phyloP scores from a whole-genome alignment of 2,888 invertebrate species.

The Gonocerus acuteangulatus region DNA sequence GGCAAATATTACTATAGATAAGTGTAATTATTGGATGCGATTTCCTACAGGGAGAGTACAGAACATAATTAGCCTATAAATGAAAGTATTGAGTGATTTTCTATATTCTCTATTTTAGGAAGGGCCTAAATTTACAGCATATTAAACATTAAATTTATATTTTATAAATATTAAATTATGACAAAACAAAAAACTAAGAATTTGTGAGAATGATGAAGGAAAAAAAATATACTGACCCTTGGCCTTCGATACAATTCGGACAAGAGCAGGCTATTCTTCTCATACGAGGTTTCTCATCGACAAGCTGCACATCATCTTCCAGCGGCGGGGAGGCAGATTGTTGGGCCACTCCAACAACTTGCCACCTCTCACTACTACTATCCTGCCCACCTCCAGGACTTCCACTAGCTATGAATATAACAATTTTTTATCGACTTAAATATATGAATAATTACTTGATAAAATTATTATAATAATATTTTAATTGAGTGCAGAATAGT shows the following conservation, averaged over 20 bases:
- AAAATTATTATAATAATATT: background rate
- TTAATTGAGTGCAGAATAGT: background rate
- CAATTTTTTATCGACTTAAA: background rate
- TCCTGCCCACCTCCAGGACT: constrained; percentile 8
- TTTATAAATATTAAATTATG: too few relatives aligned
- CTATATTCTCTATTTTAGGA: too few relatives aligned
- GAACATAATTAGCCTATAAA: too few relatives aligned
- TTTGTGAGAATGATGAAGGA: too few relatives aligned
- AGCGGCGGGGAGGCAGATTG: constrained; percentile 29
- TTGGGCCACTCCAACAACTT: constrained; percentile 42
- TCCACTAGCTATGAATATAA: constrained; percentile 5
- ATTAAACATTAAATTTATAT: too few relatives aligned
- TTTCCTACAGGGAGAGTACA: too few relatives aligned
- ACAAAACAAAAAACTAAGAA: too few relatives aligned
- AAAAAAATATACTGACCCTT: constrained; percentile 52
- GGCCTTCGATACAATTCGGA: constrained; percentile 89
- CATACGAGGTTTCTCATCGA: constrained; percentile 35
- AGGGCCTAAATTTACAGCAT: too few relatives aligned
- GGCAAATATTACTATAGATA: too few relatives aligned
- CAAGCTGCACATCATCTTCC: constrained; percentile 36
- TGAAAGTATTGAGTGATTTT: too few relatives aligned
- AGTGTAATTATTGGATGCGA: too few relatives aligned
- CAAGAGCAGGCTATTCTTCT: constrained; percentile 93
- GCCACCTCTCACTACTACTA: constrained; percentile 32
- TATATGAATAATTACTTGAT: background rate